Conservation (phyloP, 2,113 vertebrate genomes). For the Scolopax mira region DNA sequence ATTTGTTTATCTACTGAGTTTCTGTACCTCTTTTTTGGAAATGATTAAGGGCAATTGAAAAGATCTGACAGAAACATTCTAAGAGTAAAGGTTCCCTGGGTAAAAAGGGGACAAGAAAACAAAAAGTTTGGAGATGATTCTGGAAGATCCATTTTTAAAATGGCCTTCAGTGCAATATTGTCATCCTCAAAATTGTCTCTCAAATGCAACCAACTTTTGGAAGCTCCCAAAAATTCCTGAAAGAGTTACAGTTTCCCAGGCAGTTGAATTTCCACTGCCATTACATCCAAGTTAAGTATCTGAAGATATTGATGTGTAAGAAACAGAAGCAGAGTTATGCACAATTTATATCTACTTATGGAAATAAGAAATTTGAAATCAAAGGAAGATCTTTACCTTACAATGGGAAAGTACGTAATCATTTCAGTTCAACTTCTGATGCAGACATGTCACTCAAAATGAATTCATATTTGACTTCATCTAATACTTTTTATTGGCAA, state of each 20-base stretch:
- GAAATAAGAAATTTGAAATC: neutral
- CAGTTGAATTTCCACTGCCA: neutral
- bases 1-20: neutral
- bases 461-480: neutral
- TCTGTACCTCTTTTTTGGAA: neutral
- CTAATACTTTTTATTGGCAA: slow-evolving; percentile 10
- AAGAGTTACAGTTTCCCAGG: neutral
- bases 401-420: neutral
- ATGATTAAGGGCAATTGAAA: neutral
- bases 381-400: neutral
- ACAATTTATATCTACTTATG: neutral
- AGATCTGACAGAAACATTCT: neutral
- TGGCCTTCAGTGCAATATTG: neutral
- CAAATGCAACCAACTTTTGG: neutral
- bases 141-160: neutral
- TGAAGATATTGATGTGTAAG: neutral
- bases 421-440: slow-evolving; percentile 4
- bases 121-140: neutral
- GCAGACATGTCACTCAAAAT: neutral
- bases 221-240: neutral
- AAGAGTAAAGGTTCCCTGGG: accelerated
- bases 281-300: neutral
- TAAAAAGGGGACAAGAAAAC: neutral
- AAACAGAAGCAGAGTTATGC: neutral
- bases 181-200: neutral